Evolutionary conservation across 1,140 invertebrate genomes (phyloP).

Genomic region (Trichoplusia ni): DNA sequence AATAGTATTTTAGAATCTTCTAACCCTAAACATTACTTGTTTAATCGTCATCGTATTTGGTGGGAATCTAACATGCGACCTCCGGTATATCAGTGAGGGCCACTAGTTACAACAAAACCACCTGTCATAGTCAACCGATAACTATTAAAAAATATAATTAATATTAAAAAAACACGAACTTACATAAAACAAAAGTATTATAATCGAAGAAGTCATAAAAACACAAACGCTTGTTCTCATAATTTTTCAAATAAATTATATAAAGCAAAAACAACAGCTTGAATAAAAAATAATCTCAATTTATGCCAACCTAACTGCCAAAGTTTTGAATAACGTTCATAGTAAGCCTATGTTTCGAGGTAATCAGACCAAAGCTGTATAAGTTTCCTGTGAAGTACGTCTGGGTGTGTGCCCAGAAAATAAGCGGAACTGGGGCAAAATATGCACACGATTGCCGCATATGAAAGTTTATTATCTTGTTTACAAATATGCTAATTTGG

Average conservation of each 20-base stretch:
- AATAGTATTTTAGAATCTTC: too few species aligned
- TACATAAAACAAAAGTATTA: not conserved
- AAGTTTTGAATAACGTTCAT: slow-evolving; percentile 28
- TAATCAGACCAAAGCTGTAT: slow-evolving; percentile 22
- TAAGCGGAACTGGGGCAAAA: not conserved
- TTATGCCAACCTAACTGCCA: slow-evolving; percentile 29
- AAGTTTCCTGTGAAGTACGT: slow-evolving; percentile 25
- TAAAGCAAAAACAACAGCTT: slow-evolving; percentile 30
- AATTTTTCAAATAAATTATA: slow-evolving; percentile 25
- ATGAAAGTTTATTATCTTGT: slow-evolving; percentile 15
- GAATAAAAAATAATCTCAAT: slow-evolving; percentile 33
- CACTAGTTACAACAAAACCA: too few species aligned
- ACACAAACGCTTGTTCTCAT: slow-evolving; percentile 1
- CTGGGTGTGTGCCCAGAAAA: slow-evolving; percentile 23
- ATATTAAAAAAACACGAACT: too few species aligned
- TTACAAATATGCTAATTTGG: not conserved
- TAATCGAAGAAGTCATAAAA: slow-evolving; percentile 4
- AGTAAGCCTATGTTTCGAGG: slow-evolving; percentile 29
- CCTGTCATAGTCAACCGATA: too few species aligned
- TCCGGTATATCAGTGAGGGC: too few species aligned
- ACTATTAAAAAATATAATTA: too few species aligned
- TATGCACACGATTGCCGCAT: not conserved
- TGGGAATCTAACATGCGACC: too few species aligned
- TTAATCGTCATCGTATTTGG: too few species aligned
- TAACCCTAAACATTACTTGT: too few species aligned